Percentiles rank a stretch among this genome's conserved stretches.
These are phyloP conservation scores for Gallinago undulata DNA, from an alignment of 2,113 vertebrate species.

Conservation along the genomic window DNA sequence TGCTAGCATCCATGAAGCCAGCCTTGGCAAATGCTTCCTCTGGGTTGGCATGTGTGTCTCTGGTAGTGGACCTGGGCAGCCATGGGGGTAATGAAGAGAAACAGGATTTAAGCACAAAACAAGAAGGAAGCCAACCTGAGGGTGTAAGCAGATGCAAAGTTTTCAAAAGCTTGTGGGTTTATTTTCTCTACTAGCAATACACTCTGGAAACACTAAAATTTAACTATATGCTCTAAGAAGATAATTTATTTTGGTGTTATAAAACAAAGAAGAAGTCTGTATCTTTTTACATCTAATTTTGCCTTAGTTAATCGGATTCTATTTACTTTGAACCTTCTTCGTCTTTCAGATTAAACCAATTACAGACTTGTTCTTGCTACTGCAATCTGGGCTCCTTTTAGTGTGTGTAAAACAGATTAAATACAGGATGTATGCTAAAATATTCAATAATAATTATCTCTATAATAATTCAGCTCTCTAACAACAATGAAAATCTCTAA, in stretches of 20 bases:
- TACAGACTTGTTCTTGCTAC: neutral
- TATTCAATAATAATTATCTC: constrained; percentile 17
- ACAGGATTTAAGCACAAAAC: neutral
- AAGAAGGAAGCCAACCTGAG: neutral
- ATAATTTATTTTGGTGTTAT: neutral
- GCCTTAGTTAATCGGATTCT: neutral
- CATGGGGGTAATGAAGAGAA: neutral
- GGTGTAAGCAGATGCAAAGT: neutral
- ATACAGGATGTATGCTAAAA: neutral
- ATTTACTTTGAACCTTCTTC: neutral
- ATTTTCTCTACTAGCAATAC: neutral
- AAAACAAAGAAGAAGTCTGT: neutral
- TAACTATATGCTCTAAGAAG: neutral
- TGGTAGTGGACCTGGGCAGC: neutral
- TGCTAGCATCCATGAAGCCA: neutral
- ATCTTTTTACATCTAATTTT: neutral
- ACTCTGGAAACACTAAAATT: neutral
- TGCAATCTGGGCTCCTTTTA: neutral
- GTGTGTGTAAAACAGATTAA: constrained; percentile 3
- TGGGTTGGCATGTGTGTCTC: rapidly evolving
- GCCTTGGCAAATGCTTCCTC: neutral
- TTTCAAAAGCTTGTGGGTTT: neutral
- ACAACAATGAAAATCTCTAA: neutral
- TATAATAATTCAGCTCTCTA: neutral
- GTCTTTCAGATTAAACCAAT: constrained; percentile 10